A percentile compares a stretch with the other conserved stretches of the same genome.
Conservation (phyloP, 2,888 invertebrate species). For the Dinocampus coccinellae region DNA sequence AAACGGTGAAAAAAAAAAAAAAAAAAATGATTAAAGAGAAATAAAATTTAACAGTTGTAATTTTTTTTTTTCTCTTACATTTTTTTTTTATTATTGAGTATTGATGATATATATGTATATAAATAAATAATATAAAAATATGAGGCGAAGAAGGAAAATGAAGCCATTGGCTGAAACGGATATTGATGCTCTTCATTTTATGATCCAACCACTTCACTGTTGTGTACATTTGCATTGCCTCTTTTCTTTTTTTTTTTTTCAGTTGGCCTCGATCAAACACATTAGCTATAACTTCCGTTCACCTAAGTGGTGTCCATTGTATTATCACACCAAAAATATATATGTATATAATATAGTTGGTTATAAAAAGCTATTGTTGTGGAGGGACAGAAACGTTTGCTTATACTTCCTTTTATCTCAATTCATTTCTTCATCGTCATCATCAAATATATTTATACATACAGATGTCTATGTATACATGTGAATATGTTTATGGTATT, state of each 20-base stretch:
- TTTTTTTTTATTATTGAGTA: too few species aligned
- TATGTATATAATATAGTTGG: background rate
- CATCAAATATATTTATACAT: background rate
- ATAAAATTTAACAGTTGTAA: too few species aligned
- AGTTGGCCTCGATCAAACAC: conserved; percentile 65
- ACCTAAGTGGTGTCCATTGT: conserved; percentile 56
- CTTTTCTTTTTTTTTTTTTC: too few species aligned
- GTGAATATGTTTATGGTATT: background rate
- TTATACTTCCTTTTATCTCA: conserved; percentile 33
- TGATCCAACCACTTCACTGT: conserved; percentile 4
- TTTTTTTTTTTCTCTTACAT: too few species aligned
- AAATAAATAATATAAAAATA: conserved; percentile 19
- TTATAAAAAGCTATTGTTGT: conserved; percentile 32
- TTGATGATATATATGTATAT: too few species aligned
- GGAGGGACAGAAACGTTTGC: conserved; percentile 39
- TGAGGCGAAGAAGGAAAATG: background rate
- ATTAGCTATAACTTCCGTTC: conserved; percentile 65
- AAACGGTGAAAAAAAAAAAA: too few species aligned
- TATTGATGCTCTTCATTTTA: conserved; percentile 27
- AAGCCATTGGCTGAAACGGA: conserved; percentile 32
- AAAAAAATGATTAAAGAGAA: too few species aligned
- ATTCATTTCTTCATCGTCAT: conserved; percentile 18
- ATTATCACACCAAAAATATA: conserved; percentile 46
- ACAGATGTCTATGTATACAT: background rate
- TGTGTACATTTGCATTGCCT: background rate